Percentiles rank a stretch among this genome's conserved stretches.
These are phyloP conservation scores for Gallinago jamesoni DNA, from an alignment of 2,113 vertebrate genomes.

Conservation along the genomic window DNA sequence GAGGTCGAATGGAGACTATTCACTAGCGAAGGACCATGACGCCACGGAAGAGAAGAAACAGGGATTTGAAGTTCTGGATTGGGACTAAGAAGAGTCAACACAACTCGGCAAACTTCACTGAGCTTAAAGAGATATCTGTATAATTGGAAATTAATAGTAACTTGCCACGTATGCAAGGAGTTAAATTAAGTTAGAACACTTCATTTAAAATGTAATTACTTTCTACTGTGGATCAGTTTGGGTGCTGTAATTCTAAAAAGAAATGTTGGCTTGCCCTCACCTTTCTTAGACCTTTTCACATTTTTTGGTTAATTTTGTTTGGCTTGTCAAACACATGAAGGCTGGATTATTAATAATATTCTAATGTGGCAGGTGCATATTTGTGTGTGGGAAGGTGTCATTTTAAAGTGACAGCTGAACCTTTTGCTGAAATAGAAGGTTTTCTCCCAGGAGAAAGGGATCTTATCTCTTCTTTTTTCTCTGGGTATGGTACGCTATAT, in stretches of 20 bases:
- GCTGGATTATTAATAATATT: slow-evolving; percentile 59
- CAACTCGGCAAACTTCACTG: not conserved
- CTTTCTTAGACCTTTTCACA: slow-evolving; percentile 31
- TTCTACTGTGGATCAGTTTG: not conserved
- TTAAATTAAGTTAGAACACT: slow-evolving; percentile 14
- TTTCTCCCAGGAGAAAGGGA: slow-evolving; percentile 39
- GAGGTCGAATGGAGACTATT: not conserved
- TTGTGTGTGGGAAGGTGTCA: slow-evolving; percentile 39
- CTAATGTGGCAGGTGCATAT: slow-evolving; percentile 54
- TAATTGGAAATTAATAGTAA: not conserved
- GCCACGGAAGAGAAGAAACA: not conserved
- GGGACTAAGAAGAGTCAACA: not conserved
- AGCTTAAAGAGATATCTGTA: not conserved
- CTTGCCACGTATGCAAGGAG: not conserved
- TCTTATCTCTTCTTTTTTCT: slow-evolving; percentile 11
- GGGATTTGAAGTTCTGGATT: not conserved
- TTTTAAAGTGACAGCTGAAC: slow-evolving; percentile 55
- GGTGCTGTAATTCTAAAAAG: slow-evolving; percentile 12
- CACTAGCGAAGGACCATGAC: not conserved
- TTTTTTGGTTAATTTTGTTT: slow-evolving; percentile 53
- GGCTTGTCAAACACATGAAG: slow-evolving; percentile 49
- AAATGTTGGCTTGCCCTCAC: slow-evolving; percentile 19
- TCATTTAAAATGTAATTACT: slow-evolving; percentile 19
- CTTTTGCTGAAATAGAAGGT: slow-evolving; percentile 49
- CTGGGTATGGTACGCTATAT: not conserved